phyloP scores from a whole-genome alignment of 2,888 invertebrate genomes.

The Drosophila austrosaltans region DNA sequence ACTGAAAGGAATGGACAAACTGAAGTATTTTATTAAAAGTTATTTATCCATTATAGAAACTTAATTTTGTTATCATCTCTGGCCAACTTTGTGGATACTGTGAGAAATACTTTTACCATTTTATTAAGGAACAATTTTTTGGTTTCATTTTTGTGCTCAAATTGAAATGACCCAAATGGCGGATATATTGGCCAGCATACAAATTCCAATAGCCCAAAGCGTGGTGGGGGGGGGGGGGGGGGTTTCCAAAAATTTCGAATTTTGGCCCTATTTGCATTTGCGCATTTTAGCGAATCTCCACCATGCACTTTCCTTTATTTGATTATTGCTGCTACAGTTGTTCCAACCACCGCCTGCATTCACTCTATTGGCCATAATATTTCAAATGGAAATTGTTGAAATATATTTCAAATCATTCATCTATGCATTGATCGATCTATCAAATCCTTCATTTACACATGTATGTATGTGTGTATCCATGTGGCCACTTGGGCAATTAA shows the following conservation, averaged over 20 bases:
- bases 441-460: not conserved
- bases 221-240: not conserved
- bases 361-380: conserved; percentile 9
- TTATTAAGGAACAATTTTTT: not conserved
- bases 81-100: too few species aligned
- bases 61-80: too few species aligned
- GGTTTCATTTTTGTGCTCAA: too few species aligned
- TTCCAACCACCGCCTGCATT: not conserved
- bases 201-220: not conserved
- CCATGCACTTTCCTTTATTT: not conserved
- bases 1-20: not conserved
- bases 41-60: too few species aligned
- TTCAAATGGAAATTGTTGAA: conserved; percentile 17
- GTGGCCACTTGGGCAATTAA: conserved; percentile 53
- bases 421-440: conserved; percentile 12
- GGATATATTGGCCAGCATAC: conserved; percentile 20
- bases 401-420: conserved; percentile 28
- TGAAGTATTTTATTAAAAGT: too few species aligned
- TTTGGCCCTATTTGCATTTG: conserved; percentile 36
- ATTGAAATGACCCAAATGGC: conserved; percentile 22
- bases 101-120: too few species aligned
- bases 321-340: too few species aligned
- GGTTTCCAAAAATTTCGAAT: not conserved
- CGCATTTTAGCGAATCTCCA: conserved; percentile 25
- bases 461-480: conserved; percentile 2